Evolutionary conservation across 1,140 invertebrate genomes (phyloP), one percentile per base, ranked within the genome.

Genomic region (Reticulitermes speratus): DNA sequence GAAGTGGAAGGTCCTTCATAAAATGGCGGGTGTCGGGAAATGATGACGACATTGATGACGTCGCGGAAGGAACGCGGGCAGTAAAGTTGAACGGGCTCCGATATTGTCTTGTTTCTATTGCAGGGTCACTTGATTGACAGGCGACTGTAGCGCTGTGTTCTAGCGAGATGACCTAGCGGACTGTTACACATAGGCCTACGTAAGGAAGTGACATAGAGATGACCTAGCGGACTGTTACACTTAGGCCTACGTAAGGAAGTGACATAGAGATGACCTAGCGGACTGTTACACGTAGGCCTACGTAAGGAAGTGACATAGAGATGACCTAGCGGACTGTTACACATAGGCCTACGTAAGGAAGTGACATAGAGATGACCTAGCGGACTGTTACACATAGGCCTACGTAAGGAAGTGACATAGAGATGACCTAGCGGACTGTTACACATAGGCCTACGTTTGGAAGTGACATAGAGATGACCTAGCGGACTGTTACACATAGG

Each of bases 1-100:
- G 65, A 14, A 30, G 65, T 75, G 65, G 7, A 30, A 75, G n/a
- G 65, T 25, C 65, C 65, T 75, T 75, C 65, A 30, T 75, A 30
- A 30, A 75, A 75, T 30, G 25, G 65, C 11, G n/a, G 21, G 25
- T 75, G 65, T 30, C n/a, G n/a, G n/a, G n/a, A 30, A 75, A 75
- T n/a, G 25, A 75, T 75, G 25, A 75, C 7, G 65, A 30, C 65
- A 30, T 75, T 75, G 65, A 75, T 75, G 65, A 75, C 65, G 65
- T 75, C 65, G 25, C 65, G 30, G 25, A 75, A n/a, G 65, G 65
- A 75, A 75, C 65, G 65, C 65, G 8, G 65, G 65, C n/a, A 75
- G 65, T 75, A 75, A 75, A 75, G n/a, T 75, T 75, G 65, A 75
- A 75, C 65, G 65, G 65, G 65, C 65, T 19, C 65, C 65, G 65